phyloP scores from a whole-genome alignment of 2,113 vertebrate species.

The Carlito syrichta region DNA sequence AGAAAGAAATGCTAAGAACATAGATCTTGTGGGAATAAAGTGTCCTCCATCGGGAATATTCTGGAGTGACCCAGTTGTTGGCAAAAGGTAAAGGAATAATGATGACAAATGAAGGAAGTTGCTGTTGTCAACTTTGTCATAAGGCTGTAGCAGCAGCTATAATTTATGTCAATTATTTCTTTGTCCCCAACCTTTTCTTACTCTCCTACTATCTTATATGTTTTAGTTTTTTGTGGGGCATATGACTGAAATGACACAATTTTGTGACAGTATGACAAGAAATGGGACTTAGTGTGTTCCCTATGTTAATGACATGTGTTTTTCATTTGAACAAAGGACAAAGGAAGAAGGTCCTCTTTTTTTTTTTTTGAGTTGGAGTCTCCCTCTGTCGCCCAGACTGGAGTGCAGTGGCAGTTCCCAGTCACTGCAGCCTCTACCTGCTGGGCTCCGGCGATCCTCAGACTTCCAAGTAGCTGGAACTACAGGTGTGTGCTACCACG shows the following conservation, averaged over 20 bases:
- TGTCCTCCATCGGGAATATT: background rate
- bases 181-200: background rate
- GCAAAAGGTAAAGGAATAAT: background rate
- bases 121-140: background rate
- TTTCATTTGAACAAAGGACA: constrained; percentile 3
- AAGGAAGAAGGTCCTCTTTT: background rate
- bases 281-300: background rate
- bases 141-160: background rate
- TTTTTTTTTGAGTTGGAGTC: background rate
- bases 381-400: too few species aligned
- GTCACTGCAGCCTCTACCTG: too few species aligned
- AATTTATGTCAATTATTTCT: background rate
- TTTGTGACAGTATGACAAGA: background rate
- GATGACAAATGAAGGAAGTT: background rate
- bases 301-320: background rate
- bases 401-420: too few species aligned
- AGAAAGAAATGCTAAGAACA: background rate
- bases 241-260: background rate
- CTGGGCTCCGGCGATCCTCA: too few species aligned
- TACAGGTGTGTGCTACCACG: too few species aligned
- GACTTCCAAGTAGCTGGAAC: too few species aligned
- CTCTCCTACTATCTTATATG: background rate
- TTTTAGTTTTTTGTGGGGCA: background rate
- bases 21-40: background rate
- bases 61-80: background rate